Percentiles rank a stretch among this genome's conserved stretches.
phyloP scores from a whole-genome alignment of 1,140 invertebrate genomes.

The Colletes latitarsis region DNA sequence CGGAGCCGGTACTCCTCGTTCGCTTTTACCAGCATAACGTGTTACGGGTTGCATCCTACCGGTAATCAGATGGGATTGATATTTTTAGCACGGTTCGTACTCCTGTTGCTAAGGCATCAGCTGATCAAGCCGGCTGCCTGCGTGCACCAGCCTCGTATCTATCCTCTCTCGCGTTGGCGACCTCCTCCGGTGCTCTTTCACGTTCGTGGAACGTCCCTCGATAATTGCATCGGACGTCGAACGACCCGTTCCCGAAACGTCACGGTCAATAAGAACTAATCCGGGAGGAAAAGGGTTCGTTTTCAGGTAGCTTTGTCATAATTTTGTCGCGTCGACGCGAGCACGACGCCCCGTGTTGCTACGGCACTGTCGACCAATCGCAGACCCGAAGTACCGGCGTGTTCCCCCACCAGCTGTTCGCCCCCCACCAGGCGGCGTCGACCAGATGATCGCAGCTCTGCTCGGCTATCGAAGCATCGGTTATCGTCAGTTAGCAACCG shows the following conservation, averaged over 20 bases:
- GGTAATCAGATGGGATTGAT: constrained; percentile 66
- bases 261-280: constrained; percentile 1
- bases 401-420: constrained; percentile 37
- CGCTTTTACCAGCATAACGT: constrained; percentile 13
- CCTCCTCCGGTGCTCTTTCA: neutral
- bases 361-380: constrained; percentile 69
- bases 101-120: constrained; percentile 80
- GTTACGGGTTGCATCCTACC: constrained; percentile 44
- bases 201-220: no score
- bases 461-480: constrained; percentile 57
- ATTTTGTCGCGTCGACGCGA: neutral
- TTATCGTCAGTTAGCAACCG: constrained; percentile 80
- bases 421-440: constrained; percentile 38
- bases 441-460: constrained; percentile 74
- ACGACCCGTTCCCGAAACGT: neutral
- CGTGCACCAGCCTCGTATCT: constrained; percentile 50
- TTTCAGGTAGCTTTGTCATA: constrained; percentile 14
- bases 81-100: constrained; percentile 77
- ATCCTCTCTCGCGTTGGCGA: neutral
- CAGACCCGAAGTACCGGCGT: constrained; percentile 51
- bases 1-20: neutral
- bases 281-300: neutral
- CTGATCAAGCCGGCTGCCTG: constrained; percentile 74
- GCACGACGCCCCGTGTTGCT: constrained; percentile 5
- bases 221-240: neutral